These are phyloP conservation scores for Scaptomyza polygonia DNA, from an alignment of 2,888 invertebrate species.

Conservation along the genomic window DNA sequence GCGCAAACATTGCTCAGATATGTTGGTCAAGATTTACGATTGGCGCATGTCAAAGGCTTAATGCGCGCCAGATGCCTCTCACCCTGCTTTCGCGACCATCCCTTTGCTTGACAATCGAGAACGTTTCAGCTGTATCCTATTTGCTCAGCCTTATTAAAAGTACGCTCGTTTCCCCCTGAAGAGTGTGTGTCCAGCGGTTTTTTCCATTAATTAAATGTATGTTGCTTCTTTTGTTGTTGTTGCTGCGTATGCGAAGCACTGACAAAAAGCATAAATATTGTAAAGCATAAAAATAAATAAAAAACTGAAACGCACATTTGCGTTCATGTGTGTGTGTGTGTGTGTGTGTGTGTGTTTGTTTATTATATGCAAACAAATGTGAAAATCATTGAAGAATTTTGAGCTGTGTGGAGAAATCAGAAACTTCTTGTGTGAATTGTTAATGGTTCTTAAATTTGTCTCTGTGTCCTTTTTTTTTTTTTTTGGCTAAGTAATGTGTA, in stretches of 20 bases:
- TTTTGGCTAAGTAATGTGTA: slow-evolving; percentile 12
- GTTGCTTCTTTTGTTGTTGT: slow-evolving; percentile 2
- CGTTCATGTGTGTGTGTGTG: slow-evolving; percentile 12
- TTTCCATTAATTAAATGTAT: slow-evolving; percentile 74
- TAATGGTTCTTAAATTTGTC: slow-evolving; percentile 35
- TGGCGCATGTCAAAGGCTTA: slow-evolving; percentile 82
- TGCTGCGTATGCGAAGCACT: slow-evolving; percentile 66
- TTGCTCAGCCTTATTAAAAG: slow-evolving; percentile 72
- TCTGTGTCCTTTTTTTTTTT: slow-evolving; percentile 3
- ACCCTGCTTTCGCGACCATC: slow-evolving; percentile 2
- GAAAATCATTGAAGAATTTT: slow-evolving; percentile 38
- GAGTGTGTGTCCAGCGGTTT: slow-evolving; percentile 51
- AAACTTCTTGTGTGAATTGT: slow-evolving; percentile 38
- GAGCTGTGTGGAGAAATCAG: slow-evolving; percentile 18
- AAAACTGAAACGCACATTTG: slow-evolving; percentile 24
- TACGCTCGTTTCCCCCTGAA: not conserved
- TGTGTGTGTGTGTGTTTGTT: slow-evolving; percentile 24
- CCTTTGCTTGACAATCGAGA: slow-evolving; percentile 4
- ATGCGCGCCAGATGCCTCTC: slow-evolving; percentile 42
- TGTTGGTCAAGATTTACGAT: slow-evolving; percentile 81
- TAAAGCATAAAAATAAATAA: slow-evolving; percentile 77
- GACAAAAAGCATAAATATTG: slow-evolving; percentile 74
- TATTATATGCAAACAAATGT: slow-evolving; percentile 68
- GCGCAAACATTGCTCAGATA: slow-evolving; percentile 78
- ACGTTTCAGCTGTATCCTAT: slow-evolving; percentile 45